A percentile compares a stretch with the other conserved stretches of the same genome.
These are phyloP conservation scores for Harmothoe impar DNA, from an alignment of 2,888 invertebrate genomes.

Conservation along the genomic window DNA sequence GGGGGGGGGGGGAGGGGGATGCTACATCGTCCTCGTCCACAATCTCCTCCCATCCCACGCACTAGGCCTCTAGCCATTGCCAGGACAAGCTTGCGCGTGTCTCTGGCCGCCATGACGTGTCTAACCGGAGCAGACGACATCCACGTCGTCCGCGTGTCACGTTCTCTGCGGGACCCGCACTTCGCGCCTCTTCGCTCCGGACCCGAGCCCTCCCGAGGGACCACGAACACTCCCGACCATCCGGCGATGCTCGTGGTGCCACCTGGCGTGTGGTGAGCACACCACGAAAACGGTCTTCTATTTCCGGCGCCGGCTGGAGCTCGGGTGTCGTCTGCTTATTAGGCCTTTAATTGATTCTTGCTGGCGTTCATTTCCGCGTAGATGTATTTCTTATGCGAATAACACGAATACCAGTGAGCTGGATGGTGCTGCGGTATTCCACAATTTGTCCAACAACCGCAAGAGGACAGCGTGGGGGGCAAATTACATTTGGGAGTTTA, in stretches of 20 bases:
- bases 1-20: no score
- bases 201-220: constrained; percentile 35
- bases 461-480: not conserved
- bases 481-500: not conserved
- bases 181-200: not conserved
- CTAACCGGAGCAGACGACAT: constrained; percentile 13
- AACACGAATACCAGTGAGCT: not conserved
- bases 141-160: not conserved
- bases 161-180: not conserved
- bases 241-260: constrained; percentile 13
- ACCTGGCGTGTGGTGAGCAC: constrained; percentile 33
- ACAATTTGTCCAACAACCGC: not conserved
- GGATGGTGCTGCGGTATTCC: not conserved
- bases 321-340: constrained; percentile 31
- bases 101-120: not conserved
- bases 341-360: constrained; percentile 56
- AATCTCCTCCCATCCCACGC: no score
- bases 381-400: not conserved
- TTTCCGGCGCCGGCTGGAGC: constrained; percentile 22
- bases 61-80: no score
- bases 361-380: constrained; percentile 45
- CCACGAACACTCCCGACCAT: constrained; percentile 35
- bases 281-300: constrained; percentile 9
- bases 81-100: not conserved
- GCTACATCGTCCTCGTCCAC: no score